phyloP scores from a whole-genome alignment of 2,113 vertebrate species.

The Hemibagrus wyckioides region DNA sequence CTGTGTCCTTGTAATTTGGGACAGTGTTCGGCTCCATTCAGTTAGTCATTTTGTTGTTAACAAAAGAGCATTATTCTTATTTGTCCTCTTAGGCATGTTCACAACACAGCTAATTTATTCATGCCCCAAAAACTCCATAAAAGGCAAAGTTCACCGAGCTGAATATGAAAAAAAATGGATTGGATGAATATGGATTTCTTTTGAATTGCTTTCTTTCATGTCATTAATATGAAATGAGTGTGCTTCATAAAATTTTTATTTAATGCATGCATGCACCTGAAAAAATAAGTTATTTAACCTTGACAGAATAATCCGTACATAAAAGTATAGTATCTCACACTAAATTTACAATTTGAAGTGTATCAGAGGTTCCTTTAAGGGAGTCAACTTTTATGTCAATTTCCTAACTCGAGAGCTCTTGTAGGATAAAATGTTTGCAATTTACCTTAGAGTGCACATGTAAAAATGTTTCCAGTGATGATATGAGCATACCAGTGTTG shows the following conservation, averaged over 20 bases:
- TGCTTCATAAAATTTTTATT: background rate
- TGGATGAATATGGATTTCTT: background rate
- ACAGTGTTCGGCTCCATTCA: too few relatives aligned
- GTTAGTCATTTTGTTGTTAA: too few relatives aligned
- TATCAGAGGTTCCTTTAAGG: background rate
- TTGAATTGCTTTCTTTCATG: background rate
- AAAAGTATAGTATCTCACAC: background rate
- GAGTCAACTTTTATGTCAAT: background rate
- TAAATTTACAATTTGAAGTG: background rate
- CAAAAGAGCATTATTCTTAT: too few relatives aligned
- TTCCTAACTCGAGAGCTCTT: background rate
- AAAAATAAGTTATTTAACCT: background rate
- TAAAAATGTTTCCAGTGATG: background rate
- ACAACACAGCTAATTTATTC: background rate
- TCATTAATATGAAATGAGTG: background rate
- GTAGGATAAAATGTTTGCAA: background rate
- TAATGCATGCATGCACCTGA: background rate
- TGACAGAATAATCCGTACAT: background rate
- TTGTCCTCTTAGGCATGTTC: background rate
- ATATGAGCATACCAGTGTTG: constrained; percentile 59
- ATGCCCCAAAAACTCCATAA: background rate
- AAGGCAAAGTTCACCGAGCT: background rate
- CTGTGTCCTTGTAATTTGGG: background rate
- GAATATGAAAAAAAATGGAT: background rate
- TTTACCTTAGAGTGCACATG: too few relatives aligned